Evolutionary conservation across 30 jellyfish, hydroid and myxozoan species (phyloP).

Genomic region (Aurelia coerulea): DNA sequence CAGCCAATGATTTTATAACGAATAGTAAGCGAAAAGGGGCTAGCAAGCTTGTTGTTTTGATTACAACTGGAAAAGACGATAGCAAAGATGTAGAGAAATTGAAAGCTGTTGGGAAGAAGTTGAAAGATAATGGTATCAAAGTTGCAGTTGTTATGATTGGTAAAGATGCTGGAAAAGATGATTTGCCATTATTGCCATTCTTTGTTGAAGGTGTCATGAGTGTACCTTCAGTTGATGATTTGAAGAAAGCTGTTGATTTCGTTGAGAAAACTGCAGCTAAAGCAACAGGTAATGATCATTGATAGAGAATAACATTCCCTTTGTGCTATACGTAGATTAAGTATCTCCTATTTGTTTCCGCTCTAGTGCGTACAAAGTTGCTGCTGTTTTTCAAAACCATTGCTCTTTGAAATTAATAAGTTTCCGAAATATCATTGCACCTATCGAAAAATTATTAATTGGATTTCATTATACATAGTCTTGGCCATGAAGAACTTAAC

Average conservation of each 20-base stretch:
- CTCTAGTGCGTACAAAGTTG: too few species aligned
- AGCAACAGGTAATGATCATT: background rate
- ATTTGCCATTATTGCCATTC: background rate
- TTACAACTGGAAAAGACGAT: constrained; percentile 41
- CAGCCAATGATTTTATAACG: background rate
- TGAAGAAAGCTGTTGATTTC: constrained; percentile 39
- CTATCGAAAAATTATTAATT: too few species aligned
- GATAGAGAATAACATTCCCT: too few species aligned
- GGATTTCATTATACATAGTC: too few species aligned
- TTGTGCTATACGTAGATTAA: too few species aligned
- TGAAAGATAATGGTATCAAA: background rate
- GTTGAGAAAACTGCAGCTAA: constrained; percentile 30
- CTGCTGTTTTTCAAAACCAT: too few species aligned
- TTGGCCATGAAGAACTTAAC: too few species aligned
- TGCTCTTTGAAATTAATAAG: too few species aligned
- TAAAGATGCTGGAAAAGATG: background rate
- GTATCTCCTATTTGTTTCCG: too few species aligned
- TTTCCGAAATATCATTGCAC: too few species aligned
- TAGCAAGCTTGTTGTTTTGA: constrained; percentile 45
- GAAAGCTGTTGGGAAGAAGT: constrained; percentile 5
- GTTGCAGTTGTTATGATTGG: constrained; percentile 61
- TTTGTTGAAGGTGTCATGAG: background rate
- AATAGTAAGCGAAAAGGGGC: background rate
- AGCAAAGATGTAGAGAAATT: background rate
- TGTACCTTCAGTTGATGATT: background rate